Evolutionary conservation across 2,888 invertebrate genomes (phyloP).

Genomic region (Linyphia triangularis): DNA sequence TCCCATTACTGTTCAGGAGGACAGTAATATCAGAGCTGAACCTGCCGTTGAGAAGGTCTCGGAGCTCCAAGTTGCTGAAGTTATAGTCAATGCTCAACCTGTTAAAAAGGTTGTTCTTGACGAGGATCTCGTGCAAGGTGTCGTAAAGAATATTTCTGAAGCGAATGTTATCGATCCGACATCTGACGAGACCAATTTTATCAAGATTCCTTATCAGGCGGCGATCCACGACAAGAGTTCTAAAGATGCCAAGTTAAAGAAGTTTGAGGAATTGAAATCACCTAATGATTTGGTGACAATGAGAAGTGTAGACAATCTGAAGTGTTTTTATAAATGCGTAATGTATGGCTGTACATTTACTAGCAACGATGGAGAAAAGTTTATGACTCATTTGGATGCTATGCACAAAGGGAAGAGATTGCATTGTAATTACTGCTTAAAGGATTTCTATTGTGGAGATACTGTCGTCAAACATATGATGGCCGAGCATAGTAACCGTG

Average conservation of each 20-base stretch:
- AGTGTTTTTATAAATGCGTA: constrained; percentile 64
- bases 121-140: neutral
- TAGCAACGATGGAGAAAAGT: constrained; percentile 10
- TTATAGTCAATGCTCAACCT: neutral
- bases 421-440: constrained; percentile 60
- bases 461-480: constrained; percentile 43
- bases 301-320: constrained; percentile 31
- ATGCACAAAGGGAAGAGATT: constrained; percentile 23
- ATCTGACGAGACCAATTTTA: neutral
- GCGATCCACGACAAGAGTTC: constrained; percentile 45
- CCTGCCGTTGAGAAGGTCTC: neutral
- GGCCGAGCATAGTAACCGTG: constrained; percentile 38
- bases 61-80: too few relatives aligned
- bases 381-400: constrained; percentile 14
- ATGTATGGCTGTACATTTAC: constrained; percentile 51
- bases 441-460: neutral
- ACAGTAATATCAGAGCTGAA: neutral
- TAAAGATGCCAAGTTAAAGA: constrained; percentile 17
- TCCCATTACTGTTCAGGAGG: neutral
- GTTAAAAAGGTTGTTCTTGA: neutral
- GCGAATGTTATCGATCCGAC: constrained; percentile 14
- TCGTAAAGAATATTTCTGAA: constrained; percentile 17
- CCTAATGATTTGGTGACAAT: constrained; percentile 39
- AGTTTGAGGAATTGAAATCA: constrained; percentile 64
- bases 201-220: constrained; percentile 64